Evolutionary conservation across 2,888 invertebrate genomes (phyloP).

Genomic region (Lochmaea crataegi): DNA sequence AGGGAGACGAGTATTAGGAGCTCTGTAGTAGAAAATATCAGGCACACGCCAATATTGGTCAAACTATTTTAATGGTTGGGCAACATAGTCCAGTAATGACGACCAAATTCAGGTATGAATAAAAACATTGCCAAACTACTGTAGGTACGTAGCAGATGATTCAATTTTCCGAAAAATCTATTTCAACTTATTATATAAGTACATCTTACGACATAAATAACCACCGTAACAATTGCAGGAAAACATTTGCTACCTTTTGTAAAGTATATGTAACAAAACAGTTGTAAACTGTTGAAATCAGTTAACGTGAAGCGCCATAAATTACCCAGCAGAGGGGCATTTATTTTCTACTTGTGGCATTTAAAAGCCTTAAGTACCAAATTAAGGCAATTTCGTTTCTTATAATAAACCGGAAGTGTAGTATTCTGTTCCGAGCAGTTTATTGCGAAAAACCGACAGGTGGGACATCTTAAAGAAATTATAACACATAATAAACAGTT

Average conservation of each 20-base stretch:
- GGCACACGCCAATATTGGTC: too few species aligned
- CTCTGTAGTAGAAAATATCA: too few species aligned
- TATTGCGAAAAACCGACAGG: conserved; percentile 56
- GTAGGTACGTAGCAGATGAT: conserved; percentile 1
- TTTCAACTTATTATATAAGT: neutral
- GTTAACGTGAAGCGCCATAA: conserved; percentile 39
- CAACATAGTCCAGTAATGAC: too few species aligned
- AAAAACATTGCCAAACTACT: too few species aligned
- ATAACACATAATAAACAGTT: conserved; percentile 49
- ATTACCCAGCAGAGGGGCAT: conserved; percentile 43
- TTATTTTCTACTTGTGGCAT: conserved; percentile 52
- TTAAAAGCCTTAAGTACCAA: conserved; percentile 54
- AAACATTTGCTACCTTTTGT: conserved; percentile 47
- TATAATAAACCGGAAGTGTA: conserved; percentile 54
- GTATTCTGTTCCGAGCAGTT: conserved; percentile 42
- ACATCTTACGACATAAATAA: conserved; percentile 37
- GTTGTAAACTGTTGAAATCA: conserved; percentile 29
- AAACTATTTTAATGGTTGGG: too few species aligned
- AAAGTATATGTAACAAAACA: conserved; percentile 37
- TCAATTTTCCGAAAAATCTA: neutral
- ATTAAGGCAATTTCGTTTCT: conserved; percentile 54
- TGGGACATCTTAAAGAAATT: conserved; percentile 55
- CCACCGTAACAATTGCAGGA: conserved; percentile 41
- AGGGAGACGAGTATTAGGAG: too few species aligned
- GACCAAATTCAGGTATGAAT: too few species aligned